phyloP scores from a whole-genome alignment of 1,140 invertebrate genomes.

The Streblospio benedicti region DNA sequence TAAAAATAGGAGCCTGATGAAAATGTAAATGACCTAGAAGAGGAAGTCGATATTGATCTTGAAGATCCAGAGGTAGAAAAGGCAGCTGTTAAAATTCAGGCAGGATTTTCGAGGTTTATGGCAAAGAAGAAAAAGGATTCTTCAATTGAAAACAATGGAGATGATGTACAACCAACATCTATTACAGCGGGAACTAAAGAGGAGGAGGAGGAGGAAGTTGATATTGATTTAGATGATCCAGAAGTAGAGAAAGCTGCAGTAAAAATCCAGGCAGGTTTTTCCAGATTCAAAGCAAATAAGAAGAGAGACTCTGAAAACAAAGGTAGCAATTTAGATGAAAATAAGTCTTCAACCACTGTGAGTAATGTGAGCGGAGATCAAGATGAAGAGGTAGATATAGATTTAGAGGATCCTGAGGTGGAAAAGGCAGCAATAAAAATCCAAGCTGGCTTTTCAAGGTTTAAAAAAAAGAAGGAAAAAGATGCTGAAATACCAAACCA shows the following conservation, averaged over 20 bases:
- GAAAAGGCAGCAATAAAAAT: slow-evolving; percentile 18
- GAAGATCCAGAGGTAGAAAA: slow-evolving; percentile 22
- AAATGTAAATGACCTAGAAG: slow-evolving; percentile 13
- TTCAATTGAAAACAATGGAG: background rate
- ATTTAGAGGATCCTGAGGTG: slow-evolving; percentile 18
- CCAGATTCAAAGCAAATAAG: background rate
- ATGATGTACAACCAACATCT: background rate
- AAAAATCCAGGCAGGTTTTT: background rate
- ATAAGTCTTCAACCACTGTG: background rate
- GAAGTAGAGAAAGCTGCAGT: slow-evolving; percentile 13
- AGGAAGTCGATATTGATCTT: slow-evolving; percentile 24
- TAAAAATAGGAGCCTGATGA: too few species aligned
- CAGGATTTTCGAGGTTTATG: slow-evolving; percentile 14
- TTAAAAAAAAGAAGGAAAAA: slow-evolving; percentile 8
- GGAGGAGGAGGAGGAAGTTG: slow-evolving; percentile 5
- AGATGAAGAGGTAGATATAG: slow-evolving; percentile 19
- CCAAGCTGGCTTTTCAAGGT: slow-evolving; percentile 15
- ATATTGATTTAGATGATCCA: slow-evolving; percentile 30
- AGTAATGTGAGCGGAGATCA: slow-evolving; percentile 5
- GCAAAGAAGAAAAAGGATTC: slow-evolving; percentile 9
- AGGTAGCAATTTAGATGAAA: background rate
- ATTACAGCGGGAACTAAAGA: background rate
- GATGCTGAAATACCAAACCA: background rate
- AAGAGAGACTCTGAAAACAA: background rate
- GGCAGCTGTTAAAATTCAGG: slow-evolving; percentile 21